These are phyloP conservation scores for Mellilla xanthometata DNA, from an alignment of 2,888 invertebrate species.

Conservation along the genomic window DNA sequence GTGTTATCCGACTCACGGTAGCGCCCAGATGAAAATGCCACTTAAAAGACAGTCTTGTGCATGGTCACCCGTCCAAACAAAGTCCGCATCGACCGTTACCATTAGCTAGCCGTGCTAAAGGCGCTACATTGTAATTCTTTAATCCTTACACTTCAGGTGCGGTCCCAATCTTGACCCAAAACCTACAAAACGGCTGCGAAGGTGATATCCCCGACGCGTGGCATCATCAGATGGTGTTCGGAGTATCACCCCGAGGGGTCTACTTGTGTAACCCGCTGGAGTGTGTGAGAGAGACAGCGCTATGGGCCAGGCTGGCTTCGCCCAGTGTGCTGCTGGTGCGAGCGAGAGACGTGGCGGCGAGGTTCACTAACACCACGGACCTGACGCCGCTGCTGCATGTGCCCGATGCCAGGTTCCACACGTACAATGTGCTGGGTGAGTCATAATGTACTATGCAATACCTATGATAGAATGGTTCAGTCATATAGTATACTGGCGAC, in stretches of 20 bases:
- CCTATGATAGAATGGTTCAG: no score
- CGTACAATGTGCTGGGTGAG: constrained; percentile 90
- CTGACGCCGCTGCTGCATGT: constrained; percentile 84
- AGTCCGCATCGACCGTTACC: no score
- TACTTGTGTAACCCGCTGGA: constrained; percentile 90
- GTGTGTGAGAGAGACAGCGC: constrained; percentile 74
- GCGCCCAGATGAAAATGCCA: no score
- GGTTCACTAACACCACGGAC: constrained; percentile 85
- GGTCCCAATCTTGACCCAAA: constrained; percentile 89
- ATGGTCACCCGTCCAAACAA: no score
- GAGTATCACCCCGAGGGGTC: constrained; percentile 86
- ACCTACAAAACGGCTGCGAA: constrained; percentile 85
- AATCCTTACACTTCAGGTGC: no score
- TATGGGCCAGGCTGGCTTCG: constrained; percentile 81
- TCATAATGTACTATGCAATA: no score
- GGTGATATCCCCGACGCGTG: constrained; percentile 87
- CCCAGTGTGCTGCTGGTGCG: constrained; percentile 85
- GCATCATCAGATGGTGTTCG: constrained; percentile 94
- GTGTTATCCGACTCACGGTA: no score
- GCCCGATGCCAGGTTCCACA: constrained; percentile 86
- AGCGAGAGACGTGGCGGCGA: constrained; percentile 84
- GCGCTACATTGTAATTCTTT: no score
- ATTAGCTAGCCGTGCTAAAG: no score
- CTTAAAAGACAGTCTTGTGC: no score
- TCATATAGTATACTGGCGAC: no score